Conservation (phyloP, 2,797 vertebrate species). For the Melanotaenia nigrans region DNA sequence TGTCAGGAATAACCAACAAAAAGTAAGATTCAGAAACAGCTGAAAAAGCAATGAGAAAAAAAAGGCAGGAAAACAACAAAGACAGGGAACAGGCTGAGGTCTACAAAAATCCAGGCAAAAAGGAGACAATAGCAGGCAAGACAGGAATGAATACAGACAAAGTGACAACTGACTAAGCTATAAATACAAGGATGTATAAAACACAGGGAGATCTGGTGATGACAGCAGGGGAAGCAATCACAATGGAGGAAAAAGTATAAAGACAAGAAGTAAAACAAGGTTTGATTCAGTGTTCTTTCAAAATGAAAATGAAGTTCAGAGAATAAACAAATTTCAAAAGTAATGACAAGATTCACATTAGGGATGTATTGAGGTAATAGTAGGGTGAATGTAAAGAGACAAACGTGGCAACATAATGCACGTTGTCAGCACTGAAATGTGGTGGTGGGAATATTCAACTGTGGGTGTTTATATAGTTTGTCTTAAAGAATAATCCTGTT, state of each 20-base stretch:
- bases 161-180: constrained; percentile 5
- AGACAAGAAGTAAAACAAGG: neutral
- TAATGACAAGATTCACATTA: neutral
- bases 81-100: constrained; percentile 1
- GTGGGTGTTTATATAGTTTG: neutral
- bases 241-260: neutral
- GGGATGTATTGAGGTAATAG: neutral
- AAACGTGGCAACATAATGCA: neutral
- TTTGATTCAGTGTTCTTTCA: neutral
- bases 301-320: neutral
- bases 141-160: neutral
- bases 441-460: neutral
- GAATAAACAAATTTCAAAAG: constrained; percentile 6
- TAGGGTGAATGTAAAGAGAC: neutral
- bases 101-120: neutral
- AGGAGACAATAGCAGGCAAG: neutral
- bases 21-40: neutral
- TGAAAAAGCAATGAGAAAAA: neutral
- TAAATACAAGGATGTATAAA: neutral
- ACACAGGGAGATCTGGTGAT: neutral
- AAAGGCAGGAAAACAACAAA: neutral
- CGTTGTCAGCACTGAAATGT: neutral
- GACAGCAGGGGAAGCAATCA: neutral
- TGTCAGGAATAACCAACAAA: neutral
- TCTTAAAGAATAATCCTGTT: too few species aligned